Evolutionary conservation across 1,140 invertebrate species (phyloP).

Genomic region (Eumaeus atala): DNA sequence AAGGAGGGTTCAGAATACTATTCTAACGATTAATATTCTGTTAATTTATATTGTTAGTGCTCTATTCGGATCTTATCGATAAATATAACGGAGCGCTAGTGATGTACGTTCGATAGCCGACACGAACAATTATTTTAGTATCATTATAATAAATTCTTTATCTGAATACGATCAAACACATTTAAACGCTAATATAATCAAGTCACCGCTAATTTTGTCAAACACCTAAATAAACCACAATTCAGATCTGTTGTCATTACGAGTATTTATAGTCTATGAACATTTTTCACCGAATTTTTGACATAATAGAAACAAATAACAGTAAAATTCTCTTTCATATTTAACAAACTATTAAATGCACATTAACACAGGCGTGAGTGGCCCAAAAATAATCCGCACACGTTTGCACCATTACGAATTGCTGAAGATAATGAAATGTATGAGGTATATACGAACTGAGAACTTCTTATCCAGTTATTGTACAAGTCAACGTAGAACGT

Average conservation of each 20-base stretch:
- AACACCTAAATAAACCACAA: background rate
- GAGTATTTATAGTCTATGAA: slow-evolving; percentile 1
- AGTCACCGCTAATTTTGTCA: background rate
- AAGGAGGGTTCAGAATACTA: slow-evolving; percentile 22
- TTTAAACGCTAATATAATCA: too few species aligned
- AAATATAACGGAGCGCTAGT: background rate
- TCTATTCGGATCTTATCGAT: background rate
- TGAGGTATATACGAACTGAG: background rate
- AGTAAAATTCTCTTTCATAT: slow-evolving; percentile 64
- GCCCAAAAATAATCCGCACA: slow-evolving; percentile 35
- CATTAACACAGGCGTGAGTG: slow-evolving; percentile 43
- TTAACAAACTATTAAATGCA: slow-evolving; percentile 72
- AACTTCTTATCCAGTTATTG: slow-evolving; percentile 6
- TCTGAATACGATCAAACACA: too few species aligned
- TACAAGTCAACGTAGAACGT: slow-evolving; percentile 7
- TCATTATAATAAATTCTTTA: too few species aligned
- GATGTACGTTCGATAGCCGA: too few species aligned
- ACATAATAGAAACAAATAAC: slow-evolving; percentile 59
- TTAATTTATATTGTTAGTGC: slow-evolving; percentile 45
- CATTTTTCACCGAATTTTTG: slow-evolving; percentile 29
- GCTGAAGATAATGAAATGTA: background rate
- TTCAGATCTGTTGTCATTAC: slow-evolving; percentile 42
- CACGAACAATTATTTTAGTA: too few species aligned
- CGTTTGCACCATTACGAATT: slow-evolving; percentile 40
- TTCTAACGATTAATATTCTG: slow-evolving; percentile 44